phyloP scores from a whole-genome alignment of 2,888 invertebrate genomes.

The Chymomyza amoena region DNA sequence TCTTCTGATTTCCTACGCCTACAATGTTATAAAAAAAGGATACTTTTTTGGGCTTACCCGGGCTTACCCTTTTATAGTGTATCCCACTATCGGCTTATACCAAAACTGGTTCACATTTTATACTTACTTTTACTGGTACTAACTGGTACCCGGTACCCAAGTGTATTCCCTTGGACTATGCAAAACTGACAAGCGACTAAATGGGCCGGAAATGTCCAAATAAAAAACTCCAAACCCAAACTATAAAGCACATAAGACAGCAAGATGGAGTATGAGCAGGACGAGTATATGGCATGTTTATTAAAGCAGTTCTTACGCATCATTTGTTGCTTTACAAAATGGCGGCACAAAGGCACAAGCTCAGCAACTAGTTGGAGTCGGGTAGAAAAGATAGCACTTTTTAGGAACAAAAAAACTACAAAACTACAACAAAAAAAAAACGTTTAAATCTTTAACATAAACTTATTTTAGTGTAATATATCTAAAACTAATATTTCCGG shows the following conservation, averaged over 20 bases:
- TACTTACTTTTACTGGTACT: too few species aligned
- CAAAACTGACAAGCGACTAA: slow-evolving; percentile 28
- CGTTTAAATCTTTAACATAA: too few species aligned
- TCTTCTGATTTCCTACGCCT: too few species aligned
- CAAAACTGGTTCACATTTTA: too few species aligned
- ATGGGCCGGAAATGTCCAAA: slow-evolving; percentile 49
- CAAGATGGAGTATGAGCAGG: background rate
- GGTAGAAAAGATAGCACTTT: background rate
- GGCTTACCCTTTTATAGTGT: too few species aligned
- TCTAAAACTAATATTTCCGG: too few species aligned
- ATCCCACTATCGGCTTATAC: too few species aligned
- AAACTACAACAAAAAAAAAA: too few species aligned
- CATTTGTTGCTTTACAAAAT: slow-evolving; percentile 54
- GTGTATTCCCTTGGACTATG: background rate
- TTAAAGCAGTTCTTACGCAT: slow-evolving; percentile 70
- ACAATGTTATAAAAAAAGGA: too few species aligned
- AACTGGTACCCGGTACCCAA: background rate
- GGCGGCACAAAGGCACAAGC: background rate
- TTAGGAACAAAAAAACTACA: too few species aligned
- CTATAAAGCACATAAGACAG: background rate
- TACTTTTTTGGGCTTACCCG: too few species aligned
- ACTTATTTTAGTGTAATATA: too few species aligned
- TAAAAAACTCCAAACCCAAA: background rate
- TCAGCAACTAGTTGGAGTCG: background rate
- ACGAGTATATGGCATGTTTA: slow-evolving; percentile 38